Conservation (phyloP, 2,888 invertebrate genomes). For the Hyles lineata region DNA sequence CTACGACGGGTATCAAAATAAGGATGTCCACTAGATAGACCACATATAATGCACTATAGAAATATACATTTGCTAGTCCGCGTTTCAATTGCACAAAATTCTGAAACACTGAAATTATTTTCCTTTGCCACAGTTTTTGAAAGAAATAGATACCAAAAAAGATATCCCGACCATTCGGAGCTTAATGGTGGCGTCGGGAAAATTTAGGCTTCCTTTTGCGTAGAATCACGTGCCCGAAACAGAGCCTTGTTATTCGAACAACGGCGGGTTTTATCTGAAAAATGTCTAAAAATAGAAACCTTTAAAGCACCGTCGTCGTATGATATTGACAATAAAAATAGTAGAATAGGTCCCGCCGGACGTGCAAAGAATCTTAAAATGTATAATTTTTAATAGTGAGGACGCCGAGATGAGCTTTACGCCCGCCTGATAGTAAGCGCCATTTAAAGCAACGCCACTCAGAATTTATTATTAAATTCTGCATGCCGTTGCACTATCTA, state of each 20-base stretch:
- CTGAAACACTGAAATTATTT: background rate
- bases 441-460: no score
- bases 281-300: background rate
- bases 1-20: no score
- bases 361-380: no score
- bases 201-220: background rate
- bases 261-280: background rate
- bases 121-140: background rate
- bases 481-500: no score
- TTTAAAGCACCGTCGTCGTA: background rate
- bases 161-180: background rate
- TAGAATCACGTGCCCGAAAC: slow-evolving; percentile 14
- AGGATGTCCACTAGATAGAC: no score
- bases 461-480: no score
- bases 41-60: no score
- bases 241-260: slow-evolving; percentile 9
- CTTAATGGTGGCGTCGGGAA: background rate
- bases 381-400: no score
- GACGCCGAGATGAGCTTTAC: no score
- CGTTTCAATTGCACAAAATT: background rate
- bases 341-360: background rate
- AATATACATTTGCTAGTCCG: no score
- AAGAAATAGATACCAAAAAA: background rate
- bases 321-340: background rate
- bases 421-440: no score